Percentiles rank a stretch among this genome's conserved stretches.
Conservation (phyloP, 2,888 invertebrate species). For the Venusia cambrica region DNA sequence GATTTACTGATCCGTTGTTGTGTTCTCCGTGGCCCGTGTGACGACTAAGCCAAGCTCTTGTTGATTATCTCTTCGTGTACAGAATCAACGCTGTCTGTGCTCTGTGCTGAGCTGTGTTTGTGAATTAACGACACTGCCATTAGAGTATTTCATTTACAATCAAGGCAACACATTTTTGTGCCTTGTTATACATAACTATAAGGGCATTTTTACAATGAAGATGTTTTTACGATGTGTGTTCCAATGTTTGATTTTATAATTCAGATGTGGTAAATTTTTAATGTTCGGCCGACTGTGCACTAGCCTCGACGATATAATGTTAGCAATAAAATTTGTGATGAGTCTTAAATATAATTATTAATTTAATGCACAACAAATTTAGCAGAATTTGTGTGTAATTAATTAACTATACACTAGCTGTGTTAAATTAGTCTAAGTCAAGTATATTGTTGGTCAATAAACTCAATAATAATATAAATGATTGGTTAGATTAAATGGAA, state of each 20-base stretch:
- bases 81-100: constrained; percentile 60
- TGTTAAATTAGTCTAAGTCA: constrained; percentile 24
- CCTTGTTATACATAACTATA: constrained; percentile 20
- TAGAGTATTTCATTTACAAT: constrained; percentile 40
- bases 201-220: constrained; percentile 12
- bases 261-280: constrained; percentile 21
- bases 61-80: constrained; percentile 37
- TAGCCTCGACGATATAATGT: constrained; percentile 51
- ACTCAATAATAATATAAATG: background rate
- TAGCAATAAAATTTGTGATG: constrained; percentile 77
- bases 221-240: constrained; percentile 12
- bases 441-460: no score
- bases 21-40: constrained; percentile 38
- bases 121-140: constrained; percentile 54
- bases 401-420: constrained; percentile 30
- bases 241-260: constrained; percentile 11
- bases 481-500: constrained; percentile 7
- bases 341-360: constrained; percentile 44
- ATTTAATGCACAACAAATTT: constrained; percentile 56
- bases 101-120: constrained; percentile 24
- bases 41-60: constrained; percentile 44
- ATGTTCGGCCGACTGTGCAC: constrained; percentile 24
- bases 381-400: constrained; percentile 35
- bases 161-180: constrained; percentile 22
- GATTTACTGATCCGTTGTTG: constrained; percentile 42